A percentile compares a stretch with the other conserved stretches of the same genome.
Conservation (phyloP, 1,140 invertebrate genomes). For the Zaprionus kolodkinae region DNA sequence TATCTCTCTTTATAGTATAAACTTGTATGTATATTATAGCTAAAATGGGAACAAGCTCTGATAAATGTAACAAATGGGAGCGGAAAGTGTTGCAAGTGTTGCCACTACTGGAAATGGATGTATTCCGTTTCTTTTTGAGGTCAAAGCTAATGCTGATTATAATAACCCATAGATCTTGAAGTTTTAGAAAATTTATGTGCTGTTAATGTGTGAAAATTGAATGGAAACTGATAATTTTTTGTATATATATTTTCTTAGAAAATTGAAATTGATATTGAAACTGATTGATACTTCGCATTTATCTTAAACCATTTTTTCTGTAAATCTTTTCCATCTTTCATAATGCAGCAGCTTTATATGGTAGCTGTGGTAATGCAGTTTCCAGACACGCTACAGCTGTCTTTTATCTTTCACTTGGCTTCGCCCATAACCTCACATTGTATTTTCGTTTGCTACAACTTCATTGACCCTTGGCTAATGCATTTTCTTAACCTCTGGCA, state of each 20-base stretch:
- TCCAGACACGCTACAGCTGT: background rate
- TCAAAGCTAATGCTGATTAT: conserved; percentile 70
- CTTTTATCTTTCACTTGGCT: background rate
- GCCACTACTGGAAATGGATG: background rate
- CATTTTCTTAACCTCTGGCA: conserved; percentile 20
- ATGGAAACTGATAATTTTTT: background rate
- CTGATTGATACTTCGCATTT: background rate
- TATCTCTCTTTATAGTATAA: conserved; percentile 40
- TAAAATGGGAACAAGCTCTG: conserved; percentile 49
- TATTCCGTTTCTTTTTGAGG: conserved; percentile 54
- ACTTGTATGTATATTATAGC: conserved; percentile 15
- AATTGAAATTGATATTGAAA: background rate
- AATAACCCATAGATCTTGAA: conserved; percentile 7
- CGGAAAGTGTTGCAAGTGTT: conserved; percentile 63
- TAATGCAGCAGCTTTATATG: background rate
- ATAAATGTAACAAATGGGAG: conserved; percentile 65
- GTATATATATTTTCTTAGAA: background rate
- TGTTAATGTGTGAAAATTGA: conserved; percentile 37
- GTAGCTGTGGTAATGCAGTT: too few relatives aligned
- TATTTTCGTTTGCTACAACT: background rate
- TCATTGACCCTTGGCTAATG: conserved; percentile 21
- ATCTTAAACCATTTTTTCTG: background rate
- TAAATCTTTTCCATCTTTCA: background rate
- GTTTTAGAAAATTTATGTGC: conserved; percentile 56
- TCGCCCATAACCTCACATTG: background rate